Base-by-base conservation (phyloP, 2,888 invertebrate genomes). In the Siphonodentalium dalli region DNA sequence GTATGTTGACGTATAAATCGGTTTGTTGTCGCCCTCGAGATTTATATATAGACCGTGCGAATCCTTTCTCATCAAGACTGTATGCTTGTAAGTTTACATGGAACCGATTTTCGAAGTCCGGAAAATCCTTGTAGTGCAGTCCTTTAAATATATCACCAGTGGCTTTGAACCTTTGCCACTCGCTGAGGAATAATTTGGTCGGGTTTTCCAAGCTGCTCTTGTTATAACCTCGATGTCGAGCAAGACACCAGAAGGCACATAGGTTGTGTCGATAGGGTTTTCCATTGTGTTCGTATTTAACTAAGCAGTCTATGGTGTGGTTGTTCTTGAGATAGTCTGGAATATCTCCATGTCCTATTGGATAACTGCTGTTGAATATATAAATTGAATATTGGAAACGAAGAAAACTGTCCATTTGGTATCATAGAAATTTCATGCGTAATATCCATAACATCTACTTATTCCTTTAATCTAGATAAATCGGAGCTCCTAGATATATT, bases 331-430 rank as follows among this genome's bases (percentile, higher is more conserved):
- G n/a, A n/a, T n/a, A n/a, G n/a, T n/a, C n/a, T n/a, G n/a, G n/a
- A n/a, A n/a, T n/a, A n/a, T n/a, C n/a, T n/a, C n/a, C n/a, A n/a
- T n/a, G n/a, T n/a, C n/a, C n/a, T n/a, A n/a, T n/a, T n/a, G n/a
- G n/a, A n/a, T n/a, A n/a, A n/a, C n/a, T n/a, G n/a, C n/a, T n/a
- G n/a, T n/a, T n/a, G n/a, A n/a, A n/a, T n/a, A n/a, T n/a, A n/a
- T 26, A 24, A 50, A 46, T 9, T 50, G 55, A 4, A 63, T 46
- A 34, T 65, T 65, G 3, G 62, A 61, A 2, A 63, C 34, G 13
- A 63, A 31, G 1, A 57, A 54, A 1, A 57, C 62, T 15, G 54
- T 41, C 62, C 58, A 65, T 34, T 61, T 58, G 7, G 58, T 58
- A 27, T 63, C 39, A 8, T 56, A 9, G 57, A 37, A 9, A 58